Base-by-base conservation (phyloP, 2,888 invertebrate species). In the Drosophila infuscata region DNA sequence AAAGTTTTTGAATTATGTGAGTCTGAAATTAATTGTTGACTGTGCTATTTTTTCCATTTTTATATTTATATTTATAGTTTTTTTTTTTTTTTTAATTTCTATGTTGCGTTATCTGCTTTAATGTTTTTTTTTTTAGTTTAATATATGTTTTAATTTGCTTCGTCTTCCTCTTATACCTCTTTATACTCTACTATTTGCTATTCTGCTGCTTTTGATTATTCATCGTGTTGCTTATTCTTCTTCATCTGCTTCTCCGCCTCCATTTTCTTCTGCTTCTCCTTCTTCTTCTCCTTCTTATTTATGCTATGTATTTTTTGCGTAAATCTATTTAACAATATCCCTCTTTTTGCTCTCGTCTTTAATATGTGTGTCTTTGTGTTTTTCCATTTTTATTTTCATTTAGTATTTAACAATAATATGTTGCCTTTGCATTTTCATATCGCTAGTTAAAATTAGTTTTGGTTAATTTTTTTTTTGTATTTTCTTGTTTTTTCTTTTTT, bases 251-350 rank as follows among this genome's bases (percentile, higher is more conserved):
- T 52, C 43, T 25, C 25, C 25, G 68, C 65, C 74, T 61, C 51
- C 59, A 62, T 66, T 25, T 30, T 4, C 30, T 17, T 11, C 11
- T 6, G 0, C 51, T 68, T 69, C 70, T 60, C 43, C 64, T 64
- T 65, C 25, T 63, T 43, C 17, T 36, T 46, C 38, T 33, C 17
- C 62, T 41, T 64, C 54, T 38, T 60, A 54, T 82, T 88, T 76
- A 57, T 68, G 54, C 85, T 84, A 86, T 67, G 56, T 70, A 68
- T 74, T 62, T 65, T 54, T 71, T 63, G 48, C 74, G 71, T 89
- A 88, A 88, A 70, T 85, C 90, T 85, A 90, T 85, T 85, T 88
- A 88, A 90, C 89, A 85, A 88, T 85, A 85, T 82, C 72, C 74
- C n/a, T 57, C 54, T 88, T 78, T 88, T 78, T 82, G 79, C 82